Evolutionary conservation across 2,888 invertebrate genomes (phyloP).

Genomic region (Julus scanicus): DNA sequence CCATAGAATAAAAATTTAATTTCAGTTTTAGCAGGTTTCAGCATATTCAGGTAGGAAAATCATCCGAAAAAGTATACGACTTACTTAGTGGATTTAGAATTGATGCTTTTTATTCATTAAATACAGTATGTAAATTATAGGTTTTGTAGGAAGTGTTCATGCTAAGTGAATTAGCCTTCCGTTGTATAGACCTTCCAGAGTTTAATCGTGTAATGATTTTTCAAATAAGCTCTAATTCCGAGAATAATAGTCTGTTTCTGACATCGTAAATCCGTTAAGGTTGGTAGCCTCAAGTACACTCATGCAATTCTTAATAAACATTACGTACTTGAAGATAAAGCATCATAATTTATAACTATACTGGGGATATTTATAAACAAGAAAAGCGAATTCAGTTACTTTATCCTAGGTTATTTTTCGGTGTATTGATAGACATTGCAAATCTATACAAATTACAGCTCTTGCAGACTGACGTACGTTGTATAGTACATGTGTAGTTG

Average conservation of each 20-base stretch:
- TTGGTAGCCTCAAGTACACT: neutral
- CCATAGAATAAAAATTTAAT: no score
- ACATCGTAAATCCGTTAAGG: neutral
- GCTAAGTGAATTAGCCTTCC: neutral
- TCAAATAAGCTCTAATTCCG: neutral
- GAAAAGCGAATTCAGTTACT: neutral
- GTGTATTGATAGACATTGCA: neutral
- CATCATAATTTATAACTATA: neutral
- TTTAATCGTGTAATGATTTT: neutral
- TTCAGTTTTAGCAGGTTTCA: no score
- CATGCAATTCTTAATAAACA: neutral
- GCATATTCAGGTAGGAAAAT: no score
- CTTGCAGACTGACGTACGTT: no score
- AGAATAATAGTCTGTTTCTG: neutral
- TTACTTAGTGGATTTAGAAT: no score
- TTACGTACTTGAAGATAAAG: neutral
- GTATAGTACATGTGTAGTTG: neutral
- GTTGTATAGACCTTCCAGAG: neutral
- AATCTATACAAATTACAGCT: neutral
- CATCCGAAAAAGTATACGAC: no score
- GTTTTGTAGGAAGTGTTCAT: neutral
- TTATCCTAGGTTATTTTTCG: neutral
- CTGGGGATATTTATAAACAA: neutral
- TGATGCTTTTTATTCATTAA: no score
- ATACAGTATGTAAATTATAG: no score